Percentiles rank a stretch among this genome's conserved stretches.
Evolutionary conservation across 2,888 invertebrate species (phyloP).

Genomic region (Protula sp.): DNA sequence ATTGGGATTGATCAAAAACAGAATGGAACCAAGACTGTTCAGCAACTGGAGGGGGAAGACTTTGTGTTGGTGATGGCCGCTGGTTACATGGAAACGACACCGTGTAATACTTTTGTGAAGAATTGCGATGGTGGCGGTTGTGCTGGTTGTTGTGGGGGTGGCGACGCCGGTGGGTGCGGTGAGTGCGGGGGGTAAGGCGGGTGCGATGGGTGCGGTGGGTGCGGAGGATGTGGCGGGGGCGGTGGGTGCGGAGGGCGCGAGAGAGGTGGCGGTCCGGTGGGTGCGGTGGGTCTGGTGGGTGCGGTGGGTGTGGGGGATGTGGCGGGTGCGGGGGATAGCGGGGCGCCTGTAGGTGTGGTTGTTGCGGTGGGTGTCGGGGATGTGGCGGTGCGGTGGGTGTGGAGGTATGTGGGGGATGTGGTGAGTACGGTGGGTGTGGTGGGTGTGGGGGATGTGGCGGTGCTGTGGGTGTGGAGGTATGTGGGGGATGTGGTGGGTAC

Average conservation of each 20-base stretch:
- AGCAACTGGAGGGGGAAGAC: slow-evolving; percentile 19
- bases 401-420: too few species aligned
- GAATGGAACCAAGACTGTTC: not conserved
- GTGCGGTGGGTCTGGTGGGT: slow-evolving; percentile 1
- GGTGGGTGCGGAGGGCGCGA: not conserved
- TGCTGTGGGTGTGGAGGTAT: too few species aligned
- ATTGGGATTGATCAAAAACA: too few species aligned
- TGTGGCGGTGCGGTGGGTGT: too few species aligned
- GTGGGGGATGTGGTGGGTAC: too few species aligned
- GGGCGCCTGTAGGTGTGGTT: too few species aligned
- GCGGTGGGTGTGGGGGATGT: slow-evolving; percentile 3
- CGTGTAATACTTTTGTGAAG: slow-evolving; percentile 31
- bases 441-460: too few species aligned
- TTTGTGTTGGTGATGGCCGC: slow-evolving; percentile 51
- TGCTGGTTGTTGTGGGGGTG: slow-evolving; percentile 4
- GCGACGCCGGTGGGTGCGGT: slow-evolving; percentile 1
- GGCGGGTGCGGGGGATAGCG: too few species aligned
- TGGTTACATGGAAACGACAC: slow-evolving; percentile 49
- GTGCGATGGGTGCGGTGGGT: not conserved
- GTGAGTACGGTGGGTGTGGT: too few species aligned
- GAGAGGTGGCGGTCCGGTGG: not conserved
- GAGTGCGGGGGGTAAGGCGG: not conserved
- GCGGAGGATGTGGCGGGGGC: not conserved
- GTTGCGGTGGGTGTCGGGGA: too few species aligned
- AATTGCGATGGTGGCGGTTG: not conserved